phyloP scores from a whole-genome alignment of 2,797 vertebrate species.

The Apogon hyalosoma region DNA sequence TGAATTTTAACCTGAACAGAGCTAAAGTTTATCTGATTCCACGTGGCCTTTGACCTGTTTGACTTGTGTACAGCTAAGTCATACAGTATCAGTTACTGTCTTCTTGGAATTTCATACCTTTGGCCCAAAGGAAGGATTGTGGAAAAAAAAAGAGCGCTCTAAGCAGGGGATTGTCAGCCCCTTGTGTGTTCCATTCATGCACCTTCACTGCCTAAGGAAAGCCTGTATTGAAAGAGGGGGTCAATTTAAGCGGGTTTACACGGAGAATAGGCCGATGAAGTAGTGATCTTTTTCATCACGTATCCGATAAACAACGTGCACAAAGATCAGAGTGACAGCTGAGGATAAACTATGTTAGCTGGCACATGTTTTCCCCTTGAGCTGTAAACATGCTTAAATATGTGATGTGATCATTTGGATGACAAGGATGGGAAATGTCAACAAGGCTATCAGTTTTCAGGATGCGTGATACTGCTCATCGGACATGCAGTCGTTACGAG shows the following conservation, averaged over 20 bases:
- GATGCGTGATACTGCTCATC: conserved; percentile 44
- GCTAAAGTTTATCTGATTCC: conserved; percentile 24
- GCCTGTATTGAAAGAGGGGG: conserved; percentile 12
- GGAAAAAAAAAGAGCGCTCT: conserved; percentile 10
- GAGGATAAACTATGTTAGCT: conserved; percentile 38
- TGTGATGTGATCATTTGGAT: conserved; percentile 54
- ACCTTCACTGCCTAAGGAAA: conserved; percentile 20
- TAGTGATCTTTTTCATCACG: conserved; percentile 41
- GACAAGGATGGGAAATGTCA: conserved; percentile 55
- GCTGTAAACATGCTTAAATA: conserved; percentile 65
- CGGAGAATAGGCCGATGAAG: conserved; percentile 40
- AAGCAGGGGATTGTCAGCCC: conserved; percentile 21
- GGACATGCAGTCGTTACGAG: conserved; percentile 33
- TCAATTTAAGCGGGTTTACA: conserved; percentile 24
- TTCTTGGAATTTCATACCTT: conserved; percentile 50
- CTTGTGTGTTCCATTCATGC: conserved; percentile 40
- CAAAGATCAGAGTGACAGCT: conserved; percentile 50
- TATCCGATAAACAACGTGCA: conserved; percentile 32
- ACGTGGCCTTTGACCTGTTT: conserved; percentile 51
- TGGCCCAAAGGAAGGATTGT: conserved; percentile 31
- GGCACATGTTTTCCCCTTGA: conserved; percentile 44
- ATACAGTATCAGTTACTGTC: conserved; percentile 54
- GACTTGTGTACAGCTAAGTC: conserved; percentile 13
- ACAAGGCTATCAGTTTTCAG: conserved; percentile 55
- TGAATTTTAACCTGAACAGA: too few relatives aligned